phyloP scores from a whole-genome alignment of 2,113 vertebrate species.

The Ptilorrhoa leucosticta region DNA sequence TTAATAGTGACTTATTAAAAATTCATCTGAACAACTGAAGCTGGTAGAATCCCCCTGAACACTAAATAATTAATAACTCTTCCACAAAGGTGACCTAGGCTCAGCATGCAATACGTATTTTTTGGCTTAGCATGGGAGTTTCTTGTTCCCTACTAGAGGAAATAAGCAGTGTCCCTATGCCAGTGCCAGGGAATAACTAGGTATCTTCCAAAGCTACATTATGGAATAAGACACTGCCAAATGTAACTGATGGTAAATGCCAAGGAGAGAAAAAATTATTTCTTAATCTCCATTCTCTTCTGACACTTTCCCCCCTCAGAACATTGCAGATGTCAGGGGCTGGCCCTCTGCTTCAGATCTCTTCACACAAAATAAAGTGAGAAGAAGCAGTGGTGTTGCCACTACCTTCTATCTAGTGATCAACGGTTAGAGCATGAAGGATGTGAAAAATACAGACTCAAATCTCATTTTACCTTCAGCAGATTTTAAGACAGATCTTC shows the following conservation, averaged over 20 bases:
- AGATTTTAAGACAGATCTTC: neutral
- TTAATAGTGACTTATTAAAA: constrained; percentile 59
- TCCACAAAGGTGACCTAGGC: constrained; percentile 49
- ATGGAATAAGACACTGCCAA: neutral
- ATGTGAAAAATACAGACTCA: neutral
- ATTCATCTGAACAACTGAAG: constrained; percentile 45
- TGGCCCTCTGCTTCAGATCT: neutral
- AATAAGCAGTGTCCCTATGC: neutral
- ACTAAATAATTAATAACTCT: constrained; percentile 47
- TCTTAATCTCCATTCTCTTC: neutral
- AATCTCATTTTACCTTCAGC: neutral
- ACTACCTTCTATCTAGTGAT: neutral
- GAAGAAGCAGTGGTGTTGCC: neutral
- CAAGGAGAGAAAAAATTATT: neutral
- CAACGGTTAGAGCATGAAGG: neutral
- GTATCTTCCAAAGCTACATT: neutral
- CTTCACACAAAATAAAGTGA: neutral
- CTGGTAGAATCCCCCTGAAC: constrained; percentile 20
- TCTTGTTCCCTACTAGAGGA: neutral
- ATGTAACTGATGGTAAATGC: neutral
- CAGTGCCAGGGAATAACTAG: neutral
- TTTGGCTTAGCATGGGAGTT: constrained; percentile 4
- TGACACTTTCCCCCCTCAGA: neutral
- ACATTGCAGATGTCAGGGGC: neutral
- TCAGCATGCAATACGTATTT: neutral